Evolutionary conservation across 1,140 invertebrate species (phyloP).

Genomic region (Lanistes nyassanus): DNA sequence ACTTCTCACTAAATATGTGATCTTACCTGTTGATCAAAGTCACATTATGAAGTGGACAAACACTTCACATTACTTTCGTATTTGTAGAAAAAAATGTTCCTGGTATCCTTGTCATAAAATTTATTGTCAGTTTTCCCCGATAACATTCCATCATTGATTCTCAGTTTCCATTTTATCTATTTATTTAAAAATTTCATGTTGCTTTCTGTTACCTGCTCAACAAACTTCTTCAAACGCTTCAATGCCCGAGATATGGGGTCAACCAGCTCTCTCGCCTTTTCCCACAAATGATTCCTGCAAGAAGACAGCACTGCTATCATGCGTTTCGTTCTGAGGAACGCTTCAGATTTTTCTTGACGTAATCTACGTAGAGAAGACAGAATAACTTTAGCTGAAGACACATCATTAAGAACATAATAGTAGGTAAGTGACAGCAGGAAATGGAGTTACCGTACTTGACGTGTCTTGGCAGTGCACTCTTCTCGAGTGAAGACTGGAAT

Average conservation of each 20-base stretch:
- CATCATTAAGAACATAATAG: too few relatives aligned
- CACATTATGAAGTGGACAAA: too few relatives aligned
- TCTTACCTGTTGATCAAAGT: too few relatives aligned
- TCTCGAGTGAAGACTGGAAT: slow-evolving; percentile 20
- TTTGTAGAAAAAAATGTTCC: too few relatives aligned
- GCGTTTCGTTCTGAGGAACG: too few relatives aligned
- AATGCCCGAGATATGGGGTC: slow-evolving; percentile 21
- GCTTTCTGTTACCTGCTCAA: slow-evolving; percentile 30
- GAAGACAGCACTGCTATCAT: not conserved
- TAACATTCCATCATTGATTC: not conserved
- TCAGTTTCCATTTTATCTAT: not conserved
- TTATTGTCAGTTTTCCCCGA: not conserved
- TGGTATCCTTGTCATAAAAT: too few relatives aligned
- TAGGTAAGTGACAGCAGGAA: too few relatives aligned
- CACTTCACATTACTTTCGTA: too few relatives aligned
- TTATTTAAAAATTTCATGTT: not conserved
- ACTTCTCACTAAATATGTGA: not conserved
- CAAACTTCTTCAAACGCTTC: slow-evolving; percentile 32
- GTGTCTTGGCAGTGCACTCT: not conserved
- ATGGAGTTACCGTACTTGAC: slow-evolving; percentile 17
- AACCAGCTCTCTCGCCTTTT: slow-evolving; percentile 28
- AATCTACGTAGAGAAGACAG: too few relatives aligned
- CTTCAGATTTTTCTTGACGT: too few relatives aligned
- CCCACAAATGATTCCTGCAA: slow-evolving; percentile 25
- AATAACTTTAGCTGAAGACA: too few relatives aligned